Base-by-base conservation (phyloP, 2,113 vertebrate species). In the Piaya cayana region DNA sequence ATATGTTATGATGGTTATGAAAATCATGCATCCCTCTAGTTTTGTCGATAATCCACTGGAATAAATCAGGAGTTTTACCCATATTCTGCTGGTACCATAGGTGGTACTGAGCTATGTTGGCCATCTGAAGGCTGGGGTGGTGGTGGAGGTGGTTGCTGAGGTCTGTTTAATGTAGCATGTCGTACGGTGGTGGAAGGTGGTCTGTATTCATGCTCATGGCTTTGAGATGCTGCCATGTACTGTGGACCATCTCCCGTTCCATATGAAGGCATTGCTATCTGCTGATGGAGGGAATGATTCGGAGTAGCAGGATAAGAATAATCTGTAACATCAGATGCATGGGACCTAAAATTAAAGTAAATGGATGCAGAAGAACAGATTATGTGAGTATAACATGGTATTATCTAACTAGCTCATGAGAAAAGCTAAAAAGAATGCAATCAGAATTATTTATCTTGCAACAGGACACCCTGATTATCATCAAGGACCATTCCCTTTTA, bases 241-340 rank as follows among this genome's bases (percentile, higher is more conserved):
- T 97, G 96, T 1, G 95, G 90, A 5, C 84, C 94, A 9, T 98
- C 98, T 30, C 96, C 97, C 5, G 97, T 63, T 42, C 96, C 77
- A 19, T 98, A 98, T 2, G 98, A 97, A 74, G 98, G 97, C 59
- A 98, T 94, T 81, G 96, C 69, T 13, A 98, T 97, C 92, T 99
- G 99, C 17, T 98, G 98, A 15, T 99, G 98, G 80, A 98, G 97
- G 27, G 98, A 98, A 20, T 99, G 99, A 97, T 99, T 99, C 94
- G 99, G 99, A 90, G 98, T 98, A 68, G 98, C 98, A 58, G 99
- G 99, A 62, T 99, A 99, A 62, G 99, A 98, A 82, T 99, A 99
- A 91, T 98, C 98, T 9, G 98, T 98, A 74, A 98, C 97, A 74
- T 99, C 99, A 12, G 96, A 98, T 8, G 98, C 97, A 27, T 99